phyloP scores from a whole-genome alignment of 2,888 invertebrate species.

The Agriopis leucophaearia region DNA sequence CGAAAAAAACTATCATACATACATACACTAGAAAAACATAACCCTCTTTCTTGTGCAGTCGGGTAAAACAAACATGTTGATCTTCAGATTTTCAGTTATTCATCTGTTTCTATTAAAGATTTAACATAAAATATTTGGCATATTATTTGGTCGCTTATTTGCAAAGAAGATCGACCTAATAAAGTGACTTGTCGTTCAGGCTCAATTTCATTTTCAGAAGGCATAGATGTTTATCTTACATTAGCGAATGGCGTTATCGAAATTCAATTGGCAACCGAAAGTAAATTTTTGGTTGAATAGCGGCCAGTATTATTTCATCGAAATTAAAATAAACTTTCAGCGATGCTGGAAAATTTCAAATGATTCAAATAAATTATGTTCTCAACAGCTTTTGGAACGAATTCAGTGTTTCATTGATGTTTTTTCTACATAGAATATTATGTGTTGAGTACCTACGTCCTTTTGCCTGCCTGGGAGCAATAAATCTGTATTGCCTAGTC shows the following conservation, averaged over 20 bases:
- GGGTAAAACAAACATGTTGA: no score
- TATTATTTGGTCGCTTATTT: slow-evolving; percentile 4
- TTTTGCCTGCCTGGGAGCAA: not conserved
- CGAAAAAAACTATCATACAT: no score
- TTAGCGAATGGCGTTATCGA: slow-evolving; percentile 29
- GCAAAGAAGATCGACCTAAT: slow-evolving; percentile 9
- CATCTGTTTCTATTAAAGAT: not conserved
- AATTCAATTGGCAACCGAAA: slow-evolving; percentile 30
- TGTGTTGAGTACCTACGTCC: not conserved
- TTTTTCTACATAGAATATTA: not conserved
- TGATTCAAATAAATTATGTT: slow-evolving; percentile 19
- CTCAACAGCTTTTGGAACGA: slow-evolving; percentile 5
- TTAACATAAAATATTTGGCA: not conserved
- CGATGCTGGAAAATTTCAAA: slow-evolving; percentile 14
- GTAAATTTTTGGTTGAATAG: slow-evolving; percentile 31
- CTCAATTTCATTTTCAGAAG: slow-evolving; percentile 20
- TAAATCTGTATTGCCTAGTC: slow-evolving; percentile 11
- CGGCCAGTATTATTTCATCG: slow-evolving; percentile 29
- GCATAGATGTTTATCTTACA: slow-evolving; percentile 30
- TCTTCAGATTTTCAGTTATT: no score
- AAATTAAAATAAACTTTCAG: slow-evolving; percentile 30
- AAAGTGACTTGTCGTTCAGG: slow-evolving; percentile 10
- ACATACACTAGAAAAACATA: no score
- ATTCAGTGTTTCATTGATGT: not conserved
- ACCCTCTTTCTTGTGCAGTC: no score